Evolutionary conservation across 2,888 invertebrate species (phyloP).

Genomic region (Tipula confusa): DNA sequence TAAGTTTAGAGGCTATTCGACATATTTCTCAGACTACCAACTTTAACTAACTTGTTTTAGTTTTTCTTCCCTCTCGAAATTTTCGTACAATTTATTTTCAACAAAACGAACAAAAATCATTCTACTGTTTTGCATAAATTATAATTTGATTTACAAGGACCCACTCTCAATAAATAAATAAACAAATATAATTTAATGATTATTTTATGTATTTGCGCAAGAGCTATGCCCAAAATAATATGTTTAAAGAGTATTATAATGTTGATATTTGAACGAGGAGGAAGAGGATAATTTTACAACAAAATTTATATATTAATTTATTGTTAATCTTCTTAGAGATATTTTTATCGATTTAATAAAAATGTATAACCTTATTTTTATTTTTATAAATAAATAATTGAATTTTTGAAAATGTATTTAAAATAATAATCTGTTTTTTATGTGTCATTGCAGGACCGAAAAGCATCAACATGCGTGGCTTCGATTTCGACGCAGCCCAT

Average conservation of each 20-base stretch:
- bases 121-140: not conserved
- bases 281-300: not conserved
- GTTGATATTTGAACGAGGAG: no score
- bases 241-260: not conserved
- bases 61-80: not conserved
- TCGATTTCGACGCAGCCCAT: no score
- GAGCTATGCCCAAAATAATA: not conserved
- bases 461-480: no score
- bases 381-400: not conserved
- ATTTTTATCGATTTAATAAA: not conserved
- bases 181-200: not conserved
- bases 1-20: no score
- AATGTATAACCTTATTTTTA: not conserved
- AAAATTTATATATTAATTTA: not conserved
- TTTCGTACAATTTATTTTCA: not conserved
- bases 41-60: no score
- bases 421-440: no score
- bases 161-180: not conserved
- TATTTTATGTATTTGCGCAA: not conserved
- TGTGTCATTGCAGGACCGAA: no score
- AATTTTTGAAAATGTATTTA: no score
- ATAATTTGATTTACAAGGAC: slow-evolving; percentile 3
- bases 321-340: slow-evolving; percentile 9
- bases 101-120: not conserved
- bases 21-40: no score